These are phyloP conservation scores for Grapholita molesta DNA, from an alignment of 1,140 invertebrate genomes.

Conservation along the genomic window DNA sequence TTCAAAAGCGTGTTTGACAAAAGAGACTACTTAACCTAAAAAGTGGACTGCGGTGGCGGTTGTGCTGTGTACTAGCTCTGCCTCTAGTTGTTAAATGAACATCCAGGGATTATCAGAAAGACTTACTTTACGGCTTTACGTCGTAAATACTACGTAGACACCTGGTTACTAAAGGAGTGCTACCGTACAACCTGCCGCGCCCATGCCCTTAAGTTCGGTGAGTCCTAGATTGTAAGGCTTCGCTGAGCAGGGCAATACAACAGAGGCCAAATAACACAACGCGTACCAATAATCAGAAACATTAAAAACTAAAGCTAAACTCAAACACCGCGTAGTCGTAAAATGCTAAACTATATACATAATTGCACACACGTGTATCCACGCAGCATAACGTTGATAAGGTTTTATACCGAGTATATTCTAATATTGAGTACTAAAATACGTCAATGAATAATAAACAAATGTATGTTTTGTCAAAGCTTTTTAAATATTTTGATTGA, in stretches of 20 bases:
- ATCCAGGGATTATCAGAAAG: slow-evolving; percentile 1
- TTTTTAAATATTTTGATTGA: neutral
- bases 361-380: neutral
- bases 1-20: neutral
- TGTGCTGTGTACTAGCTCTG: neutral
- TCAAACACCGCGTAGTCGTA: no score
- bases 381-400: neutral
- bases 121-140: neutral
- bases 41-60: slow-evolving; percentile 7
- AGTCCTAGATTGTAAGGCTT: slow-evolving; percentile 73
- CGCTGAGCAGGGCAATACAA: slow-evolving; percentile 56
- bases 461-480: neutral
- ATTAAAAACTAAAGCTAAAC: neutral
- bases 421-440: neutral
- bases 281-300: neutral
- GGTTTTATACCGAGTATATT: neutral
- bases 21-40: neutral
- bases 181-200: slow-evolving; percentile 65
- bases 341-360: no score
- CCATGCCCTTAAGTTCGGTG: slow-evolving; percentile 72
- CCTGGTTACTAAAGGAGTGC: slow-evolving; percentile 60
- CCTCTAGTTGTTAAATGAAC: neutral
- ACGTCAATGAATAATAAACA: neutral
- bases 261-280: slow-evolving; percentile 23
- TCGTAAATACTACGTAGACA: slow-evolving; percentile 3